phyloP scores from a whole-genome alignment of 2,113 vertebrate species.

The Corythornis madagascariensis region DNA sequence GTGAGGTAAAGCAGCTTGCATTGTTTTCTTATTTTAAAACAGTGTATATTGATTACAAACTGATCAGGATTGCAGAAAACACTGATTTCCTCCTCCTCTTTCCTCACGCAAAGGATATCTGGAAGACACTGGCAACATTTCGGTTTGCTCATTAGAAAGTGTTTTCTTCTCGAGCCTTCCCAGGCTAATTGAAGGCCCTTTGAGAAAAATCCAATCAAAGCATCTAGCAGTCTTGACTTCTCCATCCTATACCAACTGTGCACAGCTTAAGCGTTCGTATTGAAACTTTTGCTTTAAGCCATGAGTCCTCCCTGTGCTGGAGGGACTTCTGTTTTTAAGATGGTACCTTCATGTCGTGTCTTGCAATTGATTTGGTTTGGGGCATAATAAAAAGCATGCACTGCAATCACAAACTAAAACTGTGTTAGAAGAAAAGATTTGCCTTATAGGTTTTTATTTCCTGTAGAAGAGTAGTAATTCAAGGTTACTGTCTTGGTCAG shows the following conservation, averaged over 20 bases:
- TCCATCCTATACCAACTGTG: not conserved
- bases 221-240: not conserved
- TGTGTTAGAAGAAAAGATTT: not conserved
- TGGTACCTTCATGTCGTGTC: not conserved
- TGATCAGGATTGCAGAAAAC: not conserved
- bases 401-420: not conserved
- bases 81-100: rapidly evolving
- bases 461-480: not conserved
- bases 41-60: not conserved
- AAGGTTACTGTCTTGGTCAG: no score
- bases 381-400: not conserved
- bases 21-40: not conserved
- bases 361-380: not conserved
- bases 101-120: not conserved
- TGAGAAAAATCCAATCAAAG: not conserved
- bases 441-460: not conserved
- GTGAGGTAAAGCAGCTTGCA: not conserved
- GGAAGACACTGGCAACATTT: not conserved
- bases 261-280: not conserved
- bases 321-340: not conserved
- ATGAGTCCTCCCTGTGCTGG: not conserved
- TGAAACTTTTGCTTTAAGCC: not conserved
- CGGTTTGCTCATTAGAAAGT: not conserved
- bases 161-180: not conserved
- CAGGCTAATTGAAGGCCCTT: not conserved